A percentile compares a stretch with the other conserved stretches of the same genome.
Evolutionary conservation across 2,797 vertebrate species (phyloP).

Genomic region (Notolepis coatsorum): DNA sequence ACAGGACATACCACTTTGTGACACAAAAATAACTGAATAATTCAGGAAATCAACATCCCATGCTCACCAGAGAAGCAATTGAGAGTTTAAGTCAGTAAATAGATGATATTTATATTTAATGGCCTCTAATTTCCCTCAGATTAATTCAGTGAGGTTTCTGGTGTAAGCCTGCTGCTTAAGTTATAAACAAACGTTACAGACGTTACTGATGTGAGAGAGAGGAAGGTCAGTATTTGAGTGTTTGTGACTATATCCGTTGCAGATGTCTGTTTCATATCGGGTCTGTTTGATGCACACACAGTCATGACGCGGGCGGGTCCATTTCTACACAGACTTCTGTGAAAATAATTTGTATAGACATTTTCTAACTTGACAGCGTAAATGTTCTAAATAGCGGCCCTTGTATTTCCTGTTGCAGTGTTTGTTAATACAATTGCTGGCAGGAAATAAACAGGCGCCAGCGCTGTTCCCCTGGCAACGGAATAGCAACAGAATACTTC

Average conservation of each 20-base stretch:
- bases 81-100: not conserved
- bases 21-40: not conserved
- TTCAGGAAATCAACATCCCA: not conserved
- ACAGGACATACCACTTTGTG: slow-evolving; percentile 1
- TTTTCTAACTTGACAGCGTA: too few species aligned
- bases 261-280: not conserved
- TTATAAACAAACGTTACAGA: not conserved
- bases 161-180: not conserved
- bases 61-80: not conserved
- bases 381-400: too few species aligned
- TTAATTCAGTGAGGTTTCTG: too few species aligned
- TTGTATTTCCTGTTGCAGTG: too few species aligned
- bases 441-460: too few species aligned
- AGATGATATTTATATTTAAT: not conserved
- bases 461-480: too few species aligned
- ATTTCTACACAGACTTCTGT: not conserved
- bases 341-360: not conserved
- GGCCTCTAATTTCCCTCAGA: not conserved
- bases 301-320: not conserved
- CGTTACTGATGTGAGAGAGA: not conserved
- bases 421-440: too few species aligned
- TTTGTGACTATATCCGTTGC: not conserved
- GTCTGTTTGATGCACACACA: not conserved
- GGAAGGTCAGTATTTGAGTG: not conserved
- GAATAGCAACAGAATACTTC: too few species aligned